Base-by-base conservation (phyloP, 2,797 vertebrate species). In the Notolepis coatsorum region DNA sequence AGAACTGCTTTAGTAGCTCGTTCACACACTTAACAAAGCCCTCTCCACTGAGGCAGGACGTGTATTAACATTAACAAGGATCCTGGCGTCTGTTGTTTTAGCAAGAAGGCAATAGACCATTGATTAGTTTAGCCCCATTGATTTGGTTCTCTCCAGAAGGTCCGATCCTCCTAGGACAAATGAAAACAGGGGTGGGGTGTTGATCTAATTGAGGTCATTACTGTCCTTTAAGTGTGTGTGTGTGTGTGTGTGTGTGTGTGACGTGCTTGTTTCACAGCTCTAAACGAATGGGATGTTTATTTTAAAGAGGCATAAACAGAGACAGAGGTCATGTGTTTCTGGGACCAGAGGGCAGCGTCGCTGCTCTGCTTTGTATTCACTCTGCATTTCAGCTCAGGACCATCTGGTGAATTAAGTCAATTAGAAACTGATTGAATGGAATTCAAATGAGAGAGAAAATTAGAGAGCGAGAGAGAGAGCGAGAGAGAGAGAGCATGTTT, bases 381-480 rank as follows among this genome's bases (percentile, higher is more conserved):
- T 17, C 45, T 45, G 62, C 50, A 12, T 61, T n/a, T 72, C 33
- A 17, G 27, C 64, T 27, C 28, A 13, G 18, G 51, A 75, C 76
- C 75, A 74, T 84, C 77, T 88, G 81, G 65, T 85, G 74, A 85
- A 64, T 81, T 73, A 72, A 76, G 73, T 60, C 73, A 77, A 82
- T 86, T 79, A 84, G 55, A 71, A 74, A 54, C 62, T 39, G 65
- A 86, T 49, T 77, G 73, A 85, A 68, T 70, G 56, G 73, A 84
- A 86, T 87, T 73, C 38, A 73, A 66, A 85, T 72, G 68, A 77
- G 51, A 77, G 51, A 45, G 21, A 52, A 65, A 48, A 8, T 3
- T 2, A 10, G 37, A 38, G 37, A 28, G 58, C 2, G 68, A 77
- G 51, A n/a, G n/a, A 45, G 21, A 52, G 62, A 48, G 15, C 1